These are phyloP conservation scores for Idaea dimidiata DNA, from an alignment of 2,888 invertebrate genomes.

Conservation along the genomic window DNA sequence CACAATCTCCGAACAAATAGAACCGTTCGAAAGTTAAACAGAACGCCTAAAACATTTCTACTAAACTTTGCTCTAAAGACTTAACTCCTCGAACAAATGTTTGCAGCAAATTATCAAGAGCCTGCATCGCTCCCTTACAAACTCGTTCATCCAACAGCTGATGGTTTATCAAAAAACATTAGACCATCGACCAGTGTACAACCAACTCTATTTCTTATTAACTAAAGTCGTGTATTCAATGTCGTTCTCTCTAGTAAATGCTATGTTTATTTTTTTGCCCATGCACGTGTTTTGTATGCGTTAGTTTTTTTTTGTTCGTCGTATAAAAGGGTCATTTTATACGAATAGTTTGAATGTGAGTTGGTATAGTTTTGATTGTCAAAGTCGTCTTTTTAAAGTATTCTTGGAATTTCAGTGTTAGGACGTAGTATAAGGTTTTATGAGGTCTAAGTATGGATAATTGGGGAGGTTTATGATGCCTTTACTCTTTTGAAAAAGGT, in stretches of 20 bases:
- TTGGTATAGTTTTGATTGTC: background rate
- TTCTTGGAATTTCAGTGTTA: background rate
- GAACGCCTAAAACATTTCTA: slow-evolving; percentile 11
- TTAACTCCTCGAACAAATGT: slow-evolving; percentile 34
- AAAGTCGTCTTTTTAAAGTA: background rate
- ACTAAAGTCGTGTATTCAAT: slow-evolving; percentile 15
- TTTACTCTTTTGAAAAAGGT: no score
- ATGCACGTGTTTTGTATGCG: slow-evolving; percentile 41
- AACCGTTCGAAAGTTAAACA: slow-evolving; percentile 1
- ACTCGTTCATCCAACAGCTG: slow-evolving; percentile 46
- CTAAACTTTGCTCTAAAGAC: slow-evolving; percentile 3
- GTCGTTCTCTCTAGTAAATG: slow-evolving; percentile 27
- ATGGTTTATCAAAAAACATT: slow-evolving; percentile 46
- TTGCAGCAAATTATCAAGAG: slow-evolving; percentile 46
- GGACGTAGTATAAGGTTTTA: background rate
- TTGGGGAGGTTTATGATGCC: no score
- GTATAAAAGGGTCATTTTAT: slow-evolving; percentile 48
- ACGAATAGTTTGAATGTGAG: slow-evolving; percentile 37
- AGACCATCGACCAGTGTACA: slow-evolving; percentile 16
- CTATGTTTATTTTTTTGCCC: slow-evolving; percentile 44
- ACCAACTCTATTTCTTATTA: slow-evolving; percentile 7
- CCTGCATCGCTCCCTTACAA: slow-evolving; percentile 40
- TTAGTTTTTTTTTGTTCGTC: slow-evolving; percentile 39
- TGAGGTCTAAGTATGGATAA: no score
- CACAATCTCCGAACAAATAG: slow-evolving; percentile 4